Evolutionary conservation across 2,797 vertebrate genomes (phyloP).

Genomic region (Thaleichthys pacificus): DNA sequence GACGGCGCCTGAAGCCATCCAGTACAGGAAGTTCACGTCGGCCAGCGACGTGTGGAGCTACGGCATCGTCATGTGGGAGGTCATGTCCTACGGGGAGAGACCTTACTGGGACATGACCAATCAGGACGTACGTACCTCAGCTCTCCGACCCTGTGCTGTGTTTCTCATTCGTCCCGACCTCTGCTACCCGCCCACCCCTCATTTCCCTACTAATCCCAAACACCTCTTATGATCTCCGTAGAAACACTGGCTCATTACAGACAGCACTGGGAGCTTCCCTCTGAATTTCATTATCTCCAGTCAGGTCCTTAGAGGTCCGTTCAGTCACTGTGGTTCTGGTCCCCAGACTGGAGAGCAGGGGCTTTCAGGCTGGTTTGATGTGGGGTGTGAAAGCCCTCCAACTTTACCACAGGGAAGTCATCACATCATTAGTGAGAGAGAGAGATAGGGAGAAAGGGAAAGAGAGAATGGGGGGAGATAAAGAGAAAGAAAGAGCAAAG

Average conservation of each 20-base stretch:
- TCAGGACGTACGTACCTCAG: conserved; percentile 74
- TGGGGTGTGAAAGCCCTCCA: conserved; percentile 48
- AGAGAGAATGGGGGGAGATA: too few relatives aligned
- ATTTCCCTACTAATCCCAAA: not conserved
- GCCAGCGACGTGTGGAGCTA: conserved; percentile 84
- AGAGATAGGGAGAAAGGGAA: too few relatives aligned
- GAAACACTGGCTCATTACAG: too few relatives aligned
- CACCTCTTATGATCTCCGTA: too few relatives aligned
- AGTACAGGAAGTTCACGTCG: conserved; percentile 83
- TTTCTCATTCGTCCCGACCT: conserved; percentile 2
- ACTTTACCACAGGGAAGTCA: conserved; percentile 61
- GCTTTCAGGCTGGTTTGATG: conserved; percentile 53
- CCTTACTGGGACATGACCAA: conserved; percentile 86
- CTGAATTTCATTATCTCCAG: conserved; percentile 48
- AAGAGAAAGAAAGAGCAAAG: too few relatives aligned
- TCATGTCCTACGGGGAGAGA: conserved; percentile 82
- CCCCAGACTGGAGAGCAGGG: conserved; percentile 56
- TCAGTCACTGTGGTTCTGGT: conserved; percentile 50
- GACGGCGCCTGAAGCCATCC: conserved; percentile 82
- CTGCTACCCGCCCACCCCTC: not conserved
- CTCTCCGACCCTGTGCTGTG: not conserved
- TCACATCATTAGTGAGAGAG: conserved; percentile 60
- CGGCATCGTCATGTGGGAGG: conserved; percentile 83
- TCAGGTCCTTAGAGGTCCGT: conserved; percentile 43
- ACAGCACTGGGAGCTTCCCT: conserved; percentile 3